Evolutionary conservation across 2,888 invertebrate genomes (phyloP).

Genomic region (Oligia strigilis): DNA sequence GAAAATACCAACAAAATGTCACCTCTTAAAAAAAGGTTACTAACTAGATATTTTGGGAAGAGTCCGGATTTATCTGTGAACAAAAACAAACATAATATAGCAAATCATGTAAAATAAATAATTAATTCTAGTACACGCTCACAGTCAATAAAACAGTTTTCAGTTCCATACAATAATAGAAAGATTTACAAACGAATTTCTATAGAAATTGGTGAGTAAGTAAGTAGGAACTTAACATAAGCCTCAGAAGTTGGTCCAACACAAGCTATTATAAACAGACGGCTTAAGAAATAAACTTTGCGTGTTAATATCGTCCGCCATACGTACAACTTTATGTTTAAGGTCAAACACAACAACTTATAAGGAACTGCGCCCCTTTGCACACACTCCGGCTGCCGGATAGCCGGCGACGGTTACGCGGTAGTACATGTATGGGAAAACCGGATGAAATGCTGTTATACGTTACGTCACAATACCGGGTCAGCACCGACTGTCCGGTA

Average conservation of each 20-base stretch:
- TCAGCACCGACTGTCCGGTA: background rate
- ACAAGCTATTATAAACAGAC: conserved; percentile 34
- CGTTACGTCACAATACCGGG: too few species aligned
- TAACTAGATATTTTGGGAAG: conserved; percentile 25
- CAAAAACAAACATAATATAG: conserved; percentile 9
- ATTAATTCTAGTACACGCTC: background rate
- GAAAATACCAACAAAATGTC: background rate
- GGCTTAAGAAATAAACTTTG: conserved; percentile 38
- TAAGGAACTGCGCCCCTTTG: background rate
- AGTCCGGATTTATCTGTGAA: conserved; percentile 43
- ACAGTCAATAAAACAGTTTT: background rate
- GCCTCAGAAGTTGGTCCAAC: conserved; percentile 22
- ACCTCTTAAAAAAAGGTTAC: conserved; percentile 2
- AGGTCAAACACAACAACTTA: conserved; percentile 25
- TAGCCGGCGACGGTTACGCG: background rate
- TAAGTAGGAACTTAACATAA: background rate
- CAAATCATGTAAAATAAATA: background rate
- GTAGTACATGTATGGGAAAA: background rate
- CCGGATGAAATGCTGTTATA: background rate
- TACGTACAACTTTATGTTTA: conserved; percentile 19
- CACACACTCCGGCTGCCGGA: background rate
- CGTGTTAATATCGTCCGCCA: conserved; percentile 41
- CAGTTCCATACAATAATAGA: background rate
- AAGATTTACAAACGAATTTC: background rate
- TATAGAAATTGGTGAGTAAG: background rate